These are phyloP conservation scores for Sceloporus undulatus DNA, from an alignment of 2,113 vertebrate species.

Conservation along the genomic window DNA sequence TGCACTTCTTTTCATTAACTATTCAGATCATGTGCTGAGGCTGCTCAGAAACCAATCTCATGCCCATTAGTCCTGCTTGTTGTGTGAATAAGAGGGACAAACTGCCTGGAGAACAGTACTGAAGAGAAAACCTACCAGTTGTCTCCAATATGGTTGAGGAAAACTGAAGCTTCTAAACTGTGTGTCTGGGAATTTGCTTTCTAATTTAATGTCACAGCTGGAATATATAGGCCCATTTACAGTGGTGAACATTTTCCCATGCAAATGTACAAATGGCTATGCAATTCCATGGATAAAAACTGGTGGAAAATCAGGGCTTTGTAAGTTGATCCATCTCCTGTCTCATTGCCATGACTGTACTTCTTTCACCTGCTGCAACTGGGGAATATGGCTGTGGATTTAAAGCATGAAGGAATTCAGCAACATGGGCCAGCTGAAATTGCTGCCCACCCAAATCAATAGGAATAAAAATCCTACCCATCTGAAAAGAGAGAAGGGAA, in stretches of 20 bases:
- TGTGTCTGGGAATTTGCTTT: not conserved
- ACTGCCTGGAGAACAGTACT: fast-evolving
- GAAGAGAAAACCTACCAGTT: not conserved
- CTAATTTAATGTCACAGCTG: not conserved
- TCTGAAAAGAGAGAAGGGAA: not conserved
- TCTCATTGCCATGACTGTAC: not conserved
- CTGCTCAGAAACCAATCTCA: constrained; percentile 50
- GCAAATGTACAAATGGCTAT: not conserved
- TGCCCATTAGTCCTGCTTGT: fast-evolving
- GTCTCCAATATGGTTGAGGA: constrained; percentile 9
- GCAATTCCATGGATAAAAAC: not conserved
- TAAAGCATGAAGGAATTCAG: not conserved
- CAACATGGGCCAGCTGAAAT: too few relatives aligned
- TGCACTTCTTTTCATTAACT: constrained; percentile 41
- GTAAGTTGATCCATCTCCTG: not conserved
- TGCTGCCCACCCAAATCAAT: not conserved
- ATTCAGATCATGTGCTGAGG: not conserved
- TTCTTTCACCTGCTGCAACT: not conserved
- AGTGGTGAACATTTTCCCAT: not conserved
- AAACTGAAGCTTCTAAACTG: not conserved
- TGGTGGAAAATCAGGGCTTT: not conserved
- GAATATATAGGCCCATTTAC: not conserved
- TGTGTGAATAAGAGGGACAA: not conserved
- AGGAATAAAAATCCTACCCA: not conserved
- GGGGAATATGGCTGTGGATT: not conserved